Conservation (phyloP, 2,113 vertebrate genomes). For the Raphicerus campestris region DNA sequence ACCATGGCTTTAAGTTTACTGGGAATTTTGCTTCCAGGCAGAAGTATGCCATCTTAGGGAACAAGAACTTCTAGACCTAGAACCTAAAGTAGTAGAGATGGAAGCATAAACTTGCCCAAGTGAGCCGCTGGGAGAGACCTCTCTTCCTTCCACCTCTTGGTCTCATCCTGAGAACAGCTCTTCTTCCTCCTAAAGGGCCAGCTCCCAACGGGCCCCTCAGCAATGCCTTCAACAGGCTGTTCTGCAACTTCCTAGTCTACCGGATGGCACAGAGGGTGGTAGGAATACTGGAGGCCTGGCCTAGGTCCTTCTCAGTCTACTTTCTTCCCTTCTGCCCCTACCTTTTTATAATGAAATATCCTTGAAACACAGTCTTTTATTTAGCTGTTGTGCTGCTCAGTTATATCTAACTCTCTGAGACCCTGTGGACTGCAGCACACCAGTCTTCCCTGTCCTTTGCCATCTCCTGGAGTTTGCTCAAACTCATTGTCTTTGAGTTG, state of each 20-base stretch:
- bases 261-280: background rate
- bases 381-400: background rate
- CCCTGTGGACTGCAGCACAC: background rate
- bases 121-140: background rate
- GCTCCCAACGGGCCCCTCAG: background rate
- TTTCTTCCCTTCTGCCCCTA: background rate
- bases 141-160: background rate
- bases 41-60: background rate
- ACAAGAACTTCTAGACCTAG: background rate
- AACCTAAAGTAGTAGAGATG: background rate
- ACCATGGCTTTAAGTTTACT: background rate
- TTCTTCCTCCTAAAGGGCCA: background rate
- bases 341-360: background rate
- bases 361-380: background rate
- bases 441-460: background rate
- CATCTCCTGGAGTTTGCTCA: background rate
- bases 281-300: background rate
- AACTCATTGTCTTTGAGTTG: background rate
- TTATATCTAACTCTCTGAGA: background rate
- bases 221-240: background rate
- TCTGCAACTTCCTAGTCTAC: background rate
- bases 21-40: background rate
- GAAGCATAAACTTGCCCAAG: background rate
- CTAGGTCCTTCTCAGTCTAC: background rate
- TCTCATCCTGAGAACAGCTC: background rate